Evolutionary conservation across 2,113 vertebrate species (phyloP).

Genomic region (Plecotus auritus): DNA sequence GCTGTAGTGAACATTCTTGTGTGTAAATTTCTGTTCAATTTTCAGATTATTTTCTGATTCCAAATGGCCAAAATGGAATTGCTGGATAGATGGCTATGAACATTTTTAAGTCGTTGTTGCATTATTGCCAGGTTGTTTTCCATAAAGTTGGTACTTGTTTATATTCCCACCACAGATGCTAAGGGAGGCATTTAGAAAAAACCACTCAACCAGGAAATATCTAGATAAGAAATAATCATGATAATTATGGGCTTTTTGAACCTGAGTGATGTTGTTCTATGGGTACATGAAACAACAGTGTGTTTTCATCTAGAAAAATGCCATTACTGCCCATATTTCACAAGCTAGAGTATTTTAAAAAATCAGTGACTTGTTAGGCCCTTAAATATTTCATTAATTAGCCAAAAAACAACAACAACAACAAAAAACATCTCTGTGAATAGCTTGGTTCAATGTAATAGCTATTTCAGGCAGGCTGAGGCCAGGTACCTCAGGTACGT

Average conservation of each 20-base stretch:
- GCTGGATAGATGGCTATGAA: background rate
- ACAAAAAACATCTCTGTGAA: background rate
- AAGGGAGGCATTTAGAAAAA: constrained; percentile 8
- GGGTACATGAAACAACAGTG: background rate
- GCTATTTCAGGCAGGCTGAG: background rate
- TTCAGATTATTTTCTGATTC: constrained; percentile 27
- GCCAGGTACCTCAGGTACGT: too few relatives aligned
- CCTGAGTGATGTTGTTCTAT: background rate
- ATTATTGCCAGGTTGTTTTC: background rate
- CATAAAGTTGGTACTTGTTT: background rate
- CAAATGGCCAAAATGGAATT: constrained; percentile 16
- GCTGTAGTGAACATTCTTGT: background rate
- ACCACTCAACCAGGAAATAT: constrained; percentile 2
- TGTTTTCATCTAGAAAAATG: constrained; percentile 14
- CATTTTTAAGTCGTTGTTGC: background rate
- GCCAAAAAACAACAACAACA: background rate
- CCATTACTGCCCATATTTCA: background rate
- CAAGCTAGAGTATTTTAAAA: background rate
- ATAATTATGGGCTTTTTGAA: background rate
- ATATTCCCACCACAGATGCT: background rate
- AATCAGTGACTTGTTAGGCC: background rate
- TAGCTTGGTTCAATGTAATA: constrained; percentile 3
- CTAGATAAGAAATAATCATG: background rate
- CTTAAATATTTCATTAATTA: background rate
- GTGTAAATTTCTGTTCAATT: constrained; percentile 13